Evolutionary conservation across 2,113 vertebrate genomes (phyloP).

Genomic region (Salvator merianae): DNA sequence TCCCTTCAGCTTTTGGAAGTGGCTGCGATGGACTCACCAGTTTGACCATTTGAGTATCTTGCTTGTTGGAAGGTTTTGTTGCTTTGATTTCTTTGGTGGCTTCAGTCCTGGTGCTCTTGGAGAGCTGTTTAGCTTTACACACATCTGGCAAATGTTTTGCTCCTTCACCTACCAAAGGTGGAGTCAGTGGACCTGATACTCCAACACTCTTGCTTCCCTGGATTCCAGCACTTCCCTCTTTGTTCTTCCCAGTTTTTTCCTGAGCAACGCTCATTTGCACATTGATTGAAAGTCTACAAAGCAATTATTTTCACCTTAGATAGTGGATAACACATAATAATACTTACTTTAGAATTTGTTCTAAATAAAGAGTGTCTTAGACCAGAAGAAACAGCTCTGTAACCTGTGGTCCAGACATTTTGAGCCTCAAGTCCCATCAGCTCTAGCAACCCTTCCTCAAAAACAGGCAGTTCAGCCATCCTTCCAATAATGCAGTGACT

Average conservation of each 20-base stretch:
- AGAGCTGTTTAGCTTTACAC: slow-evolving; percentile 17
- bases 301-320: slow-evolving; percentile 27
- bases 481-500: too few species aligned
- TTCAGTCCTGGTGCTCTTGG: slow-evolving; percentile 37
- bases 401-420: too few species aligned
- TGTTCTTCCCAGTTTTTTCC: slow-evolving; percentile 36
- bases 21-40: slow-evolving; percentile 7
- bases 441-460: too few species aligned
- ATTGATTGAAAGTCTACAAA: slow-evolving; percentile 65
- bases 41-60: slow-evolving; percentile 18
- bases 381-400: too few species aligned
- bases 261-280: slow-evolving; percentile 53
- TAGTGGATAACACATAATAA: too few species aligned
- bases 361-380: too few species aligned
- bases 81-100: slow-evolving; percentile 27
- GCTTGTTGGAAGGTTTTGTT: slow-evolving; percentile 14
- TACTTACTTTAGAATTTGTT: too few species aligned
- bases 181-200: neutral
- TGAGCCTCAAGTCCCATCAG: too few species aligned
- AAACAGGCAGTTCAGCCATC: too few species aligned
- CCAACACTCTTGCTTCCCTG: neutral
- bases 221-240: slow-evolving; percentile 17
- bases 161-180: slow-evolving; percentile 28
- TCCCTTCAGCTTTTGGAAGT: slow-evolving; percentile 42
- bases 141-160: slow-evolving; percentile 26